phyloP scores from a whole-genome alignment of 2,113 vertebrate species.

The Arizona elegans region DNA sequence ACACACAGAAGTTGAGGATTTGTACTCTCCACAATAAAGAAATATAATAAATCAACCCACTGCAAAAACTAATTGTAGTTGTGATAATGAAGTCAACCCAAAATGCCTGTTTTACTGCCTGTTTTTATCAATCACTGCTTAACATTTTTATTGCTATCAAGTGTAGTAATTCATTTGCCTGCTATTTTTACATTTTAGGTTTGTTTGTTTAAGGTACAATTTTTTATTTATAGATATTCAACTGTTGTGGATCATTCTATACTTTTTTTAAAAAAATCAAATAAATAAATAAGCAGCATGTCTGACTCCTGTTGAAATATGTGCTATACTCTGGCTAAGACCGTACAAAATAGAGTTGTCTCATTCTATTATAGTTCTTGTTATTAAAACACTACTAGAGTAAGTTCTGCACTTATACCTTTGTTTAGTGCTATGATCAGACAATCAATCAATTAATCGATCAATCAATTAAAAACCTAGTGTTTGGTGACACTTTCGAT shows the following conservation, averaged over 20 bases:
- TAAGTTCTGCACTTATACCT: background rate
- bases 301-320: background rate
- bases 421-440: background rate
- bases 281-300: background rate
- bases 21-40: background rate
- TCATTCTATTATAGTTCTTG: background rate
- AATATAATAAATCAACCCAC: background rate
- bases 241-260: background rate
- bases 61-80: background rate
- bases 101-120: background rate
- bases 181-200: background rate
- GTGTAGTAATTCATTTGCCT: background rate
- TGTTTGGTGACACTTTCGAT: background rate
- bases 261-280: background rate
- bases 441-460: background rate
- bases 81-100: background rate
- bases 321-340: background rate
- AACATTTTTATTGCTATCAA: background rate
- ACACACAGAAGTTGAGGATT: background rate
- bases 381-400: background rate
- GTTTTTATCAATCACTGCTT: background rate
- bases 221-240: background rate
- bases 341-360: background rate
- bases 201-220: background rate
- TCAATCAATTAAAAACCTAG: background rate